Conservation (phyloP, 2,888 invertebrate genomes). For the Lagria hirta region DNA sequence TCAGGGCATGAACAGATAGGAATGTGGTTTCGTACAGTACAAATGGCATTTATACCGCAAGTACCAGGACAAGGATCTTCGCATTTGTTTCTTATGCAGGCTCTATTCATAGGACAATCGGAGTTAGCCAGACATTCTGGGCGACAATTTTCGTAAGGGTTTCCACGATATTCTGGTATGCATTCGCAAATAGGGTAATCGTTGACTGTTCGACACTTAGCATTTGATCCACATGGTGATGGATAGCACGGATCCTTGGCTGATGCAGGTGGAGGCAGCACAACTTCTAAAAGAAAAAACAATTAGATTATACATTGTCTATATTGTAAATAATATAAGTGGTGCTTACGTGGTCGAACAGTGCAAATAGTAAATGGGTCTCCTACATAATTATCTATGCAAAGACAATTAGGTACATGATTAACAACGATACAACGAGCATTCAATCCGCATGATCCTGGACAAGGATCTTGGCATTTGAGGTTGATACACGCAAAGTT, state of each 20-base stretch:
- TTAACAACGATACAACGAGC: constrained; percentile 73
- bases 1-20: constrained; percentile 63
- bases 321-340: constrained; percentile 1
- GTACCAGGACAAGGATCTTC: constrained; percentile 81
- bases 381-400: constrained; percentile 66
- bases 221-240: constrained; percentile 80
- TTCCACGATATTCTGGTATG: constrained; percentile 70
- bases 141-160: constrained; percentile 74
- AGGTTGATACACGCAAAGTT: constrained; percentile 70
- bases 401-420: constrained; percentile 75
- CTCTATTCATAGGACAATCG: constrained; percentile 78
- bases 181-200: constrained; percentile 74
- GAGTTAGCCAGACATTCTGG: constrained; percentile 86
- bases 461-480: constrained; percentile 73
- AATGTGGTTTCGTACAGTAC: constrained; percentile 71
- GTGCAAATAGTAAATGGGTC: constrained; percentile 67
- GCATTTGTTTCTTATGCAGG: constrained; percentile 82
- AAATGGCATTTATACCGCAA: constrained; percentile 80
- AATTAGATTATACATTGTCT: constrained; percentile 5
- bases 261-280: constrained; percentile 50
- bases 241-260: constrained; percentile 71
- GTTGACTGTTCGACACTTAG: constrained; percentile 72
- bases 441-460: constrained; percentile 72
- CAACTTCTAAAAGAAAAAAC: constrained; percentile 44
- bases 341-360: constrained; percentile 59